Evolutionary conservation across 2,797 vertebrate genomes (phyloP).

Genomic region (Alca torda): DNA sequence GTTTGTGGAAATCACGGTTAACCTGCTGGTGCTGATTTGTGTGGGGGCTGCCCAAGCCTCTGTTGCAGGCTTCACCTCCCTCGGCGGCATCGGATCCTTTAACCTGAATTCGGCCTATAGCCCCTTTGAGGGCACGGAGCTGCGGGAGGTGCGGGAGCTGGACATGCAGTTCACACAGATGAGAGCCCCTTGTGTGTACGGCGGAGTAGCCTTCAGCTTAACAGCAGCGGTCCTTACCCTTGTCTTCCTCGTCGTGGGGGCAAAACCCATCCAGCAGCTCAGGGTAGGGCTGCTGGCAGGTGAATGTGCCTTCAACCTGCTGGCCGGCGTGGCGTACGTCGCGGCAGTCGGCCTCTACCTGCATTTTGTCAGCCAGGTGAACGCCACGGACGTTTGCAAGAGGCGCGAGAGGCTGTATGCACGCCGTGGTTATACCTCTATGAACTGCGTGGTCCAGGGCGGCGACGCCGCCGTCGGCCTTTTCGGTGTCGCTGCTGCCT

Average conservation of each 20-base stretch:
- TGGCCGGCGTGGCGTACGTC: constrained; percentile 79
- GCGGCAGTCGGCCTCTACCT: constrained; percentile 86
- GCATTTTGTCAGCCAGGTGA: constrained; percentile 84
- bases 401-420: constrained; percentile 84
- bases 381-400: constrained; percentile 86
- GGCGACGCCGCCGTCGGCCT: constrained; percentile 87
- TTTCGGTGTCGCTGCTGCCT: constrained; percentile 86
- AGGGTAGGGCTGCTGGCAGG: constrained; percentile 68
- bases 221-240: constrained; percentile 77
- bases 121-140: constrained; percentile 86
- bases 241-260: constrained; percentile 82
- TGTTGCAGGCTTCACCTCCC: constrained; percentile 78
- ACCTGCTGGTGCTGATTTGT: constrained; percentile 86
- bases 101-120: constrained; percentile 76
- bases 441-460: constrained; percentile 89
- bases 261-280: constrained; percentile 79
- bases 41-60: constrained; percentile 83
- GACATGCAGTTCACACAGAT: constrained; percentile 89
- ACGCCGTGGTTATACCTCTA: constrained; percentile 89
- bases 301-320: constrained; percentile 82
- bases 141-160: constrained; percentile 81
- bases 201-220: constrained; percentile 83
- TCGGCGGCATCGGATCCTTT: constrained; percentile 75
- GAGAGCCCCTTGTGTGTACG: constrained; percentile 87
- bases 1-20: constrained; percentile 81